Base-by-base conservation (phyloP, 2,888 invertebrate genomes). In the Campoplex nolae region DNA sequence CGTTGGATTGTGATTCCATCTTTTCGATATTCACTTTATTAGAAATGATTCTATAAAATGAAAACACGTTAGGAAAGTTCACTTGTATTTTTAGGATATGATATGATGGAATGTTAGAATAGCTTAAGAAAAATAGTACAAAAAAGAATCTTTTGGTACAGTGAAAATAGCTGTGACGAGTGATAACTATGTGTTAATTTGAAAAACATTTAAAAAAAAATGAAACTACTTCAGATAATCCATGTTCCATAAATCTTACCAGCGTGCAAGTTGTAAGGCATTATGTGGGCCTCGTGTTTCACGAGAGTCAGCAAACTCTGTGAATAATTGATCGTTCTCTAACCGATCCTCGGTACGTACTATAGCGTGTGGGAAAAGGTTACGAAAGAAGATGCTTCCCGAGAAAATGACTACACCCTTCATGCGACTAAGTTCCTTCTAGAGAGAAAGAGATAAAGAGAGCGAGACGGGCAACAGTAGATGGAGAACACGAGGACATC, bases 251-350 rank as follows among this genome's bases (percentile, higher is more conserved):
- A 42, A 62, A 73, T 28, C 54, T 48, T 70, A 56, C 51, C 70
- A 32, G 35, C 54, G 45, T 11, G 54, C 23, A 78, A 67, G 35
- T 38, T 56, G 73, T 28, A 56, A 78, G 9, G 18, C 23, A n/a
- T 45, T 62, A 74, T 38, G 58, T 18, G 38, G 62, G 38, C 28
- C 3, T 7, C 35, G 58, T 75, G 48, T 80, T 70, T 23, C 62
- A 38, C 48, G 32, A 54, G 65, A 76, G 76, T 76, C 62, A 45
- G 75, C 51, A 81, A 80, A 65, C 65, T 45, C 32, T 23, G 45
- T 81, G 71, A 85, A 85, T 81, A 80, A 76, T 84, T 80, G 48
- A 84, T 79, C 70, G 45, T 16, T 32, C 74, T 48, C 73, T 68
- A 23, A 23, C 56, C 62, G 67, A 74, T 74, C 45, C 79, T 68